Evolutionary conservation across 2,797 vertebrate species (phyloP).

Genomic region (Gallinago solitaria): DNA sequence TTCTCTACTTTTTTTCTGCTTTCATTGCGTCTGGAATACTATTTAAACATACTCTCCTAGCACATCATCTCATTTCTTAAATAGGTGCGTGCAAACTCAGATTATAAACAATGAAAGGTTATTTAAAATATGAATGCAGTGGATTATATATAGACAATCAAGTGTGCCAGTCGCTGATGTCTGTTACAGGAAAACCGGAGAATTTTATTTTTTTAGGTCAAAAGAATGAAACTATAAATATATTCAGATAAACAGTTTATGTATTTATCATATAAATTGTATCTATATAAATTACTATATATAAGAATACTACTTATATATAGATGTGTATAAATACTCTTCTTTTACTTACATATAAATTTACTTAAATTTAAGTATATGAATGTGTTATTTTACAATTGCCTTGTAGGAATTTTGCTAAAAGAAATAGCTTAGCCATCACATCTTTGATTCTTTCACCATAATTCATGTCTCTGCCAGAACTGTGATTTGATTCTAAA

Average conservation of each 20-base stretch:
- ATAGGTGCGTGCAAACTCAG: not conserved
- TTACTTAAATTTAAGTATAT: not conserved
- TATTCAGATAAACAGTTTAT: not conserved
- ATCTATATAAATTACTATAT: not conserved
- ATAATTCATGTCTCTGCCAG: not conserved
- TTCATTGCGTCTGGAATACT: not conserved
- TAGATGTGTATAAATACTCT: not conserved
- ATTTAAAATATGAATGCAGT: not conserved
- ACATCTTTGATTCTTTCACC: not conserved
- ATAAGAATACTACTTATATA: not conserved
- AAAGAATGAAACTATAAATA: not conserved
- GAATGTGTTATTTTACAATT: not conserved
- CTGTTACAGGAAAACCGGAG: not conserved
- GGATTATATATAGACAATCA: not conserved
- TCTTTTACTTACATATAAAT: not conserved
- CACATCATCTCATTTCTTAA: not conserved
- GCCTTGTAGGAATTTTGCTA: not conserved
- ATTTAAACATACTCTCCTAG: not conserved
- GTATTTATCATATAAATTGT: not conserved
- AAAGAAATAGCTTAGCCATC: not conserved
- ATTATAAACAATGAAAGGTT: not conserved
- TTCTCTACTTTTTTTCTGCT: not conserved
- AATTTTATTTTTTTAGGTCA: not conserved
- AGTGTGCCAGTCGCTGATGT: not conserved
- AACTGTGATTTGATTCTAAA: not conserved